Conservation (phyloP, 2,888 invertebrate genomes). For the Dryomyza anilis region DNA sequence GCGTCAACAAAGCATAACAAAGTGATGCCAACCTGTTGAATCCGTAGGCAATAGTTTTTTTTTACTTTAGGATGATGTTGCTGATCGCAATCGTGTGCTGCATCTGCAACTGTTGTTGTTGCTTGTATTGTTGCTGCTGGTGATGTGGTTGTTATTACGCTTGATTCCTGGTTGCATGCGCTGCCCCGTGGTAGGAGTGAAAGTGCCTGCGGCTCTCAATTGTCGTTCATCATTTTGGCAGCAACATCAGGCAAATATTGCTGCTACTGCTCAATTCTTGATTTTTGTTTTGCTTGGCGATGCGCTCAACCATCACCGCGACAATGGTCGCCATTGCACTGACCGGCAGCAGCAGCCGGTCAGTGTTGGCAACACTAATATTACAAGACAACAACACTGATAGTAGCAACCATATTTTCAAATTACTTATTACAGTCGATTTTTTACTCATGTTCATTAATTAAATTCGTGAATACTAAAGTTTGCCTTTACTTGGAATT, state of each 20-base stretch:
- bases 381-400: too few relatives aligned
- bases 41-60: neutral
- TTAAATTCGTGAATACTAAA: too few relatives aligned
- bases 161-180: too few relatives aligned
- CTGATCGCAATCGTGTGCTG: neutral
- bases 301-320: neutral
- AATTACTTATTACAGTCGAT: too few relatives aligned
- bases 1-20: constrained; percentile 14
- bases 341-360: too few relatives aligned
- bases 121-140: neutral
- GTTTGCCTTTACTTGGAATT: too few relatives aligned
- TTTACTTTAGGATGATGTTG: neutral
- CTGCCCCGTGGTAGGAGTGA: neutral
- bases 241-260: neutral
- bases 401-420: too few relatives aligned
- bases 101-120: neutral
- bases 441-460: too few relatives aligned
- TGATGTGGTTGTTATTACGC: neutral
- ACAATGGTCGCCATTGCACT: neutral
- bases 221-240: constrained; percentile 7
- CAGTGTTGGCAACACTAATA: too few relatives aligned
- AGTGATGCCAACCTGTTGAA: neutral
- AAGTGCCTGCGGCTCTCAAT: constrained; percentile 6
- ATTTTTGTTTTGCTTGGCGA: neutral
- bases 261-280: neutral